Percentiles rank a stretch among this genome's conserved stretches.
These are phyloP conservation scores for Laterallus jamaicensis DNA, from an alignment of 2,113 vertebrate genomes.

Conservation along the genomic window DNA sequence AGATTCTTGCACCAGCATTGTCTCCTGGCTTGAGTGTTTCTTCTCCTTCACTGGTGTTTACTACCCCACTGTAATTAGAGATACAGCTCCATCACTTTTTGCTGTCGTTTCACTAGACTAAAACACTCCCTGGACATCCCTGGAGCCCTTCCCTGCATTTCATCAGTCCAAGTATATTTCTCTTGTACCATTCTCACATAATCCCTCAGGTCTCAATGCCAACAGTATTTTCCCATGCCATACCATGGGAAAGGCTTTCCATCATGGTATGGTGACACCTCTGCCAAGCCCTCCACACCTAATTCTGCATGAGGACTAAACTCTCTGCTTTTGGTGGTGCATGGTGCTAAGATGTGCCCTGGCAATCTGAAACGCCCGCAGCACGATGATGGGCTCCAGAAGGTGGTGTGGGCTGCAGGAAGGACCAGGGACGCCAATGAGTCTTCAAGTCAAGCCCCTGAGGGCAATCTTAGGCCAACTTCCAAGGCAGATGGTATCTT, in stretches of 20 bases:
- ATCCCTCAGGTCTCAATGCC: not conserved
- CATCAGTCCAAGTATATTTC: not conserved
- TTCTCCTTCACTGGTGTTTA: not conserved
- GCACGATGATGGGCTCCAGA: not conserved
- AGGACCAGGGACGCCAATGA: not conserved
- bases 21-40: not conserved
- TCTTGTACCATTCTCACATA: not conserved
- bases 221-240: not conserved
- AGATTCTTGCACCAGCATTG: not conserved
- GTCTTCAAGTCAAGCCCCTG: not conserved
- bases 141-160: not conserved
- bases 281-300: not conserved
- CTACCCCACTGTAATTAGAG: not conserved
- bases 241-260: not conserved
- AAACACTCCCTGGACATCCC: not conserved
- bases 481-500: not conserved
- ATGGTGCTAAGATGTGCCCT: not conserved
- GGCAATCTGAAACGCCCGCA: not conserved
- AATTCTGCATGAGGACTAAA: not conserved
- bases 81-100: not conserved
- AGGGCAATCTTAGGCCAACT: not conserved
- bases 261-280: not conserved
- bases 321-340: accelerated
- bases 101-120: not conserved
- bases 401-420: not conserved